Evolutionary conservation across 2,888 invertebrate genomes (phyloP), one percentile per base, ranked within the genome.

Genomic region (Hirtodrosophila cameraria): DNA sequence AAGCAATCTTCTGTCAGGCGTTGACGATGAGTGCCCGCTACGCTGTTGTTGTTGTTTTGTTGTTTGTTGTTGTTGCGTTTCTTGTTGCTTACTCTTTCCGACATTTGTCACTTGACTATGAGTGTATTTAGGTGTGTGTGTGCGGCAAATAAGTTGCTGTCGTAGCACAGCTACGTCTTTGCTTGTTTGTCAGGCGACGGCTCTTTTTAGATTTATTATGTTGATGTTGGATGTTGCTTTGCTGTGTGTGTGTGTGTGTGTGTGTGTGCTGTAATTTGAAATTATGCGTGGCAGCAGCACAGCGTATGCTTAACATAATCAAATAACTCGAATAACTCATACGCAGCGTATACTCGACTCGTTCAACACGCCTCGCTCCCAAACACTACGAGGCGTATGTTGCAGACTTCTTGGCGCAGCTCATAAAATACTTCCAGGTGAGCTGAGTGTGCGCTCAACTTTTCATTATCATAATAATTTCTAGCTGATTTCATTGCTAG

Each of bases 401-500:
- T 59, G 60, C 62, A 72, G 46, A 27, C 64, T 52, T 58, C 3
- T 6, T n/a, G 36, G 50, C 48, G 39, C 46, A 18, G 27, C 50
- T 35, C 58, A 69, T 46, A 57, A 53, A 46, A 53, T 54, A 53
- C 57, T 42, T 49, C 33, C 30, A 62, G 18, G 20, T 39, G 15
- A 59, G 39, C 46, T 35, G 42, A 35, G 31, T 39, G 49, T 57
- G 61, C 70, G 59, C 46, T 65, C 53, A 59, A 55, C 65, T 68
- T 71, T 74, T 83, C 81, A 72, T 82, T 81, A 83, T 83, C 79
- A 82, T 79, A 81, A 82, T 82, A 78, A 82, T 82, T 83, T 82
- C 76, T 79, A 79, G 79, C 60, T 83, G 81, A 83, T 75, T 83
- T 78, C 79, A 75, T 83, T 74, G 71, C 54, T 28, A 52, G 36